Conservation (phyloP, 2,888 invertebrate species). For the Chalcosyrphus nemorum region DNA sequence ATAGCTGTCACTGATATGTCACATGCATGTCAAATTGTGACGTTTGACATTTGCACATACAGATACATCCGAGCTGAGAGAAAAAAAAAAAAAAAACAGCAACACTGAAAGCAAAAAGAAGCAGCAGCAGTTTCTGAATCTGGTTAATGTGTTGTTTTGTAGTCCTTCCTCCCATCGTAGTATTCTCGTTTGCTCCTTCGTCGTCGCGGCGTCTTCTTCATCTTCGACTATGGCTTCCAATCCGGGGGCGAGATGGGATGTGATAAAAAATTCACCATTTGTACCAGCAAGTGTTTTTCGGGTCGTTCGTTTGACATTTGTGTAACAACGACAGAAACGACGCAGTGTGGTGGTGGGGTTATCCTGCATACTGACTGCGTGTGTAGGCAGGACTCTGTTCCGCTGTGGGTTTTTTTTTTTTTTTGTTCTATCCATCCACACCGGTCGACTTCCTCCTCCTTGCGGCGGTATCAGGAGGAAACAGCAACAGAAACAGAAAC, state of each 20-base stretch:
- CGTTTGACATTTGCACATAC: constrained; percentile 81
- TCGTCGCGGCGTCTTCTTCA: constrained; percentile 57
- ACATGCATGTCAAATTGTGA: constrained; percentile 83
- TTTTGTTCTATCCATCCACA: constrained; percentile 11
- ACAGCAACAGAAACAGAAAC: no score
- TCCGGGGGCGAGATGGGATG: constrained; percentile 56
- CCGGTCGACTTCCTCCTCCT: constrained; percentile 46
- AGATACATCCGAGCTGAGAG: constrained; percentile 56
- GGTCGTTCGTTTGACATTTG: constrained; percentile 69
- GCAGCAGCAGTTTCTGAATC: constrained; percentile 57
- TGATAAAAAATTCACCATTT: constrained; percentile 72
- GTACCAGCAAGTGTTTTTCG: constrained; percentile 72
- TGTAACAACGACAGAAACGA: constrained; percentile 59
- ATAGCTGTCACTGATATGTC: constrained; percentile 83
- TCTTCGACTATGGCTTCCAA: constrained; percentile 54
- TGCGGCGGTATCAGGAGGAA: constrained; percentile 40
- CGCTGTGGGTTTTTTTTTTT: constrained; percentile 13
- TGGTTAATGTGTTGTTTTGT: constrained; percentile 62
- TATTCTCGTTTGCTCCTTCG: constrained; percentile 25
- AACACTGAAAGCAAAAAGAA: constrained; percentile 17
- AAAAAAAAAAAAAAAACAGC: constrained; percentile 28
- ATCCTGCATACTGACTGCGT: constrained; percentile 49
- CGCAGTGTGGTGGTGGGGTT: constrained; percentile 52
- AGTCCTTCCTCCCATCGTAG: constrained; percentile 46
- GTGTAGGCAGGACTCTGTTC: constrained; percentile 48